A percentile compares a stretch with the other conserved stretches of the same genome.
phyloP scores from a whole-genome alignment of 2,888 invertebrate species.

The Lycocerus yunnanus region DNA sequence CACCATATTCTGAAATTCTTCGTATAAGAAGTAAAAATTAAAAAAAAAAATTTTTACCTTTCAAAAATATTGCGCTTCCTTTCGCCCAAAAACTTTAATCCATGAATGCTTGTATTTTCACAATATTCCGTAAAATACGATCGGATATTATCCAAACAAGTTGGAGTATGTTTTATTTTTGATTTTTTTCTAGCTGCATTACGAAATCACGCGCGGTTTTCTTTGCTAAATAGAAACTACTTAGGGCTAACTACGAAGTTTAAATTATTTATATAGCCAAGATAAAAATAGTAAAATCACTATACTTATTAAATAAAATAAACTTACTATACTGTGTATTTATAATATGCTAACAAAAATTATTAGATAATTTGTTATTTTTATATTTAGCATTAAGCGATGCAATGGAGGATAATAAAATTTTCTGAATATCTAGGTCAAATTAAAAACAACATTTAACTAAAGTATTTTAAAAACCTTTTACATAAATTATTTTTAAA shows the following conservation, averaged over 20 bases:
- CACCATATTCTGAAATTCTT: slow-evolving; percentile 1
- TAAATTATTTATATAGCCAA: background rate
- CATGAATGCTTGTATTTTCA: slow-evolving; percentile 49
- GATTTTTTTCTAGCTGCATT: background rate
- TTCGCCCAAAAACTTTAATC: slow-evolving; percentile 51
- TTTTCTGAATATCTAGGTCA: background rate
- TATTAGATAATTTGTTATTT: background rate
- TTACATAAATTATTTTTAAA: background rate
- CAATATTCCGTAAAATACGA: slow-evolving; percentile 47
- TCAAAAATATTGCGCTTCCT: slow-evolving; percentile 46
- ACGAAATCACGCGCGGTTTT: background rate
- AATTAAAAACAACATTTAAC: background rate
- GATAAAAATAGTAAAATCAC: background rate
- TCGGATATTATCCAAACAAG: slow-evolving; percentile 43
- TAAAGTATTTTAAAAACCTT: background rate
- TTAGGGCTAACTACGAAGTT: background rate
- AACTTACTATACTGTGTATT: background rate
- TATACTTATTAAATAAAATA: background rate
- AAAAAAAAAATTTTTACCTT: slow-evolving; percentile 43
- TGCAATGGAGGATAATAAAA: background rate
- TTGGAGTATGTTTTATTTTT: slow-evolving; percentile 41
- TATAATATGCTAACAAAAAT: background rate
- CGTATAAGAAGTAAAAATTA: too few relatives aligned
- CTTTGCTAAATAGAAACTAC: background rate
- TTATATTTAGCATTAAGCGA: background rate